Evolutionary conservation across 1,140 invertebrate genomes (phyloP).

Genomic region (Drosophila kanapiae): DNA sequence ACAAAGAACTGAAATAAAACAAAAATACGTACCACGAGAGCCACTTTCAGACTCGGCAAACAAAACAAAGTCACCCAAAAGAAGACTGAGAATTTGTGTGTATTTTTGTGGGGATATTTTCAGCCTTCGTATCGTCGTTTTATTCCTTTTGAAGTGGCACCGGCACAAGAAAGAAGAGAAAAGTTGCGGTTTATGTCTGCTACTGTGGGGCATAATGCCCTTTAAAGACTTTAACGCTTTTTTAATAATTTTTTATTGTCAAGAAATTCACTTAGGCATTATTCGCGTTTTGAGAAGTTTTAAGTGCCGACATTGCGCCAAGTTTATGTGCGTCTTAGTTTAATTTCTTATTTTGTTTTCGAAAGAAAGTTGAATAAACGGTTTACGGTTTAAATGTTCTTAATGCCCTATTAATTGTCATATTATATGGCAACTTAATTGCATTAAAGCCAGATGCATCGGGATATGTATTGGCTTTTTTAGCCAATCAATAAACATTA

Average conservation of each 20-base stretch:
- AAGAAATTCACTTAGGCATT: conserved; percentile 34
- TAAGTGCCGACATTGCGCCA: conserved; percentile 35
- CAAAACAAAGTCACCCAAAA: conserved; percentile 36
- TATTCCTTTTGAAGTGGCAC: conserved; percentile 76
- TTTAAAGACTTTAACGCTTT: conserved; percentile 77
- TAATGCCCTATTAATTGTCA: not conserved
- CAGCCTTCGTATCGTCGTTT: conserved; percentile 52
- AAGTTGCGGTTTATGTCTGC: conserved; percentile 61
- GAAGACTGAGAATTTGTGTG: conserved; percentile 51
- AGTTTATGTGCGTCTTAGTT: conserved; percentile 34
- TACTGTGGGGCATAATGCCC: conserved; percentile 60
- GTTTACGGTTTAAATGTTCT: not conserved
- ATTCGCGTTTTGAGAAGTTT: conserved; percentile 52
- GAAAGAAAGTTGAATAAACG: conserved; percentile 34
- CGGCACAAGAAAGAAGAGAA: conserved; percentile 44
- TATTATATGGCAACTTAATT: conserved; percentile 6
- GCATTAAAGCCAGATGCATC: conserved; percentile 16
- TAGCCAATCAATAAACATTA: conserved; percentile 8
- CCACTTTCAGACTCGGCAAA: conserved; percentile 51
- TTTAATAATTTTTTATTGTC: conserved; percentile 80
- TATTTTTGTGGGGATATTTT: conserved; percentile 59
- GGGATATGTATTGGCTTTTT: not conserved
- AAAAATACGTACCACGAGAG: conserved; percentile 38
- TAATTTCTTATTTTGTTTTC: conserved; percentile 51
- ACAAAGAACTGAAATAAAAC: conserved; percentile 34